Percentiles rank a stretch among this genome's conserved stretches.
Evolutionary conservation across 2,797 vertebrate genomes (phyloP).

Genomic region (Saxicola maurus): DNA sequence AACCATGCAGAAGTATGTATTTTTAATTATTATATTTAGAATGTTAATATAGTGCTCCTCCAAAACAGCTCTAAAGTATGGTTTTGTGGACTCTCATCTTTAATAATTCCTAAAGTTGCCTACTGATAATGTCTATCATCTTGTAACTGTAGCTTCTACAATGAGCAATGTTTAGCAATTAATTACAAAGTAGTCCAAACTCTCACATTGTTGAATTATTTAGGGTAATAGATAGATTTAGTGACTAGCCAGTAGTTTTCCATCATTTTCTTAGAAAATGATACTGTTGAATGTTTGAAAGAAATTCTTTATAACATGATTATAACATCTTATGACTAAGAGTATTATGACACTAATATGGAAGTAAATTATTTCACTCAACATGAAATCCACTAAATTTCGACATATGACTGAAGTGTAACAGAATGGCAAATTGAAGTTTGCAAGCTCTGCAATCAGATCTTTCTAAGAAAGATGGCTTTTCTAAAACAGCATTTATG

Average conservation of each 20-base stretch:
- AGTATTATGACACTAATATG: neutral
- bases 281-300: neutral
- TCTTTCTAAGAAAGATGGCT: conserved; percentile 17
- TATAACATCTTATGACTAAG: neutral
- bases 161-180: neutral
- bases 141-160: neutral
- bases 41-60: neutral
- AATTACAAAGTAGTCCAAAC: neutral
- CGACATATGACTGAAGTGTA: neutral
- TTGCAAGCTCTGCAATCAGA: neutral
- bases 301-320: neutral
- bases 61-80: neutral
- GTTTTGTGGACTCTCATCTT: neutral
- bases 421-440: neutral
- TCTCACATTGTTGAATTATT: neutral
- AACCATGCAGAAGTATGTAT: neutral
- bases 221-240: neutral
- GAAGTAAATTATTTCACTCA: neutral
- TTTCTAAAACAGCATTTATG: conserved; percentile 1
- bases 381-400: neutral
- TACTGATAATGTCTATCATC: neutral
- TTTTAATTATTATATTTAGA: neutral
- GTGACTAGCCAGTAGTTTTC: neutral
- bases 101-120: neutral
- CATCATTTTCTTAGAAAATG: neutral